Evolutionary conservation across 2,797 vertebrate genomes (phyloP).

Genomic region (Gallinago stenura): DNA sequence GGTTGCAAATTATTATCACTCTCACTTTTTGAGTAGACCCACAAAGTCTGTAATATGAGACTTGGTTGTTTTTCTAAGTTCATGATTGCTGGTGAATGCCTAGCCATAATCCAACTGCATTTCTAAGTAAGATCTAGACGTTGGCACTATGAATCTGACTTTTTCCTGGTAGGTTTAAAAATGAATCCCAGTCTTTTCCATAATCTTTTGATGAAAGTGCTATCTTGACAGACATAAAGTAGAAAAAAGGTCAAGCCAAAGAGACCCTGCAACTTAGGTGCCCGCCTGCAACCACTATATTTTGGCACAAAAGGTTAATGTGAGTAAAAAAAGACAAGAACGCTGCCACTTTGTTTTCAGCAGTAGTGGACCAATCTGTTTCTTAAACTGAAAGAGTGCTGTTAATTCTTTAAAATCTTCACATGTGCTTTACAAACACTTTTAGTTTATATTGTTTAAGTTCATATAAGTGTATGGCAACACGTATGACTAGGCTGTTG

Average conservation of each 20-base stretch:
- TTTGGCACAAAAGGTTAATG: background rate
- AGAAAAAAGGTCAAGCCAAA: background rate
- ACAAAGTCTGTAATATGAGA: background rate
- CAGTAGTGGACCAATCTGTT: background rate
- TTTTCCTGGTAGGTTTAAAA: background rate
- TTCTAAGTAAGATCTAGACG: background rate
- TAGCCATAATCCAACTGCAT: background rate
- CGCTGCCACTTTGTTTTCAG: background rate
- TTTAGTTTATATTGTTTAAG: background rate
- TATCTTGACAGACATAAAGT: background rate
- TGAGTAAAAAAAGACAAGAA: background rate
- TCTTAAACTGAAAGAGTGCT: background rate
- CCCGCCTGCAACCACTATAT: background rate
- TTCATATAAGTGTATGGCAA: background rate
- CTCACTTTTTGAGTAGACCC: background rate
- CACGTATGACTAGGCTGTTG: background rate
- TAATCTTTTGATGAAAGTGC: background rate
- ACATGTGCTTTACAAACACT: background rate
- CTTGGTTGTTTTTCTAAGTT: background rate
- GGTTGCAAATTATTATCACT: accelerated
- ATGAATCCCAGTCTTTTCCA: background rate
- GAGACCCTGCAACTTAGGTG: background rate
- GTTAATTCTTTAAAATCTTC: background rate
- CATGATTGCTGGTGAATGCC: background rate
- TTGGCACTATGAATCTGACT: background rate